A percentile compares a stretch with the other conserved stretches of the same genome.
phyloP scores from a whole-genome alignment of 2,797 vertebrate genomes.

The Cyprinodon diabolis region DNA sequence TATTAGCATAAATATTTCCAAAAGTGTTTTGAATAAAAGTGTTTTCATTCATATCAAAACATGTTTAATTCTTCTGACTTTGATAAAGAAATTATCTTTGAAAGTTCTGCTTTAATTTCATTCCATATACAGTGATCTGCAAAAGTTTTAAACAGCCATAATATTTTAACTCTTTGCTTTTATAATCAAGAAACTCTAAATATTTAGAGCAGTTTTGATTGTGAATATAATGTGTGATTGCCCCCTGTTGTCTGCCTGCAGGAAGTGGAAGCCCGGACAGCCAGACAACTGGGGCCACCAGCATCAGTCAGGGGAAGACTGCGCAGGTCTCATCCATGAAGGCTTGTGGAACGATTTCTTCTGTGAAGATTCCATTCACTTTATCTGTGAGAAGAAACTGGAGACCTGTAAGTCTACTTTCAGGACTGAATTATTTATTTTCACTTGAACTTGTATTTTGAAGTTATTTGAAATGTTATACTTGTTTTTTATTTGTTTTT shows the following conservation, averaged over 20 bases:
- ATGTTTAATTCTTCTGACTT: not conserved
- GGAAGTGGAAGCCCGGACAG: constrained; percentile 93
- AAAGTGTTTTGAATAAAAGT: not conserved
- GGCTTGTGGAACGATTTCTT: constrained; percentile 95
- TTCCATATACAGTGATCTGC: not conserved
- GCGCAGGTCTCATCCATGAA: constrained; percentile 87
- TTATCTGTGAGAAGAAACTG: constrained; percentile 91
- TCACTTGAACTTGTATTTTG: not conserved
- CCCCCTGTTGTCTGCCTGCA: constrained; percentile 78
- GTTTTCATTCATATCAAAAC: not conserved
- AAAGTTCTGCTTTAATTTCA: not conserved
- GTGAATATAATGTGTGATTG: constrained; percentile 43
- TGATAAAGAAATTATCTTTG: not conserved
- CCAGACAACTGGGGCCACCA: constrained; percentile 92
- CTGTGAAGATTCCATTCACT: constrained; percentile 90
- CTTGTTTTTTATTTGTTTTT: not conserved
- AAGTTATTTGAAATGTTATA: not conserved
- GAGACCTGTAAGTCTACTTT: constrained; percentile 79
- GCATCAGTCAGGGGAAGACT: constrained; percentile 88
- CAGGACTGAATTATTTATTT: not conserved
- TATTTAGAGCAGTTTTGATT: not conserved
- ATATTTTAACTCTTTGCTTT: not conserved
- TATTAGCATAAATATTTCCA: not conserved
- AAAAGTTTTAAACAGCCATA: not conserved
- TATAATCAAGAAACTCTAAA: too few species aligned